Conservation (phyloP, 2,113 vertebrate genomes). For the Amblyornis subalaris region DNA sequence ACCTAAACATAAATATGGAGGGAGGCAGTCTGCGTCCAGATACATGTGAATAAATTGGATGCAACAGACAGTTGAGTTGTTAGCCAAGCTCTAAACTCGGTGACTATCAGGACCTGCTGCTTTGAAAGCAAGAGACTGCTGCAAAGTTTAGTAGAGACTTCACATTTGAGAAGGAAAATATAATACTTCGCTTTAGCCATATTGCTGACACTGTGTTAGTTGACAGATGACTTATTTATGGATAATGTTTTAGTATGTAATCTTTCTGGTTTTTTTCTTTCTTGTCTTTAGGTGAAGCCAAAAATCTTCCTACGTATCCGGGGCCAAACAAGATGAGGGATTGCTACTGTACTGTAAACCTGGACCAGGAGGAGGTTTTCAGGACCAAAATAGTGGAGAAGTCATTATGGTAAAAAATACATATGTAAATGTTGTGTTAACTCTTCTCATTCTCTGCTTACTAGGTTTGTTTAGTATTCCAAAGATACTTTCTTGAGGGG, state of each 20-base stretch:
- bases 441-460: not conserved
- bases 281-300: constrained; percentile 87
- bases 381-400: constrained; percentile 98
- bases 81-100: not conserved
- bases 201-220: not conserved
- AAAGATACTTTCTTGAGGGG: not conserved
- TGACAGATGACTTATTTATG: not conserved
- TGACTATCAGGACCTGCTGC: not conserved
- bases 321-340: constrained; percentile 97
- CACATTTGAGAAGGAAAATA: not conserved
- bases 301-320: constrained; percentile 94
- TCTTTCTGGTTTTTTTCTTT: not conserved
- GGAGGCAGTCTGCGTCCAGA: not conserved
- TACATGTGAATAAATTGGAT: not conserved
- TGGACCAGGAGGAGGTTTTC: constrained; percentile 99
- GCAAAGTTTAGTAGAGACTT: not conserved
- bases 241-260: not conserved
- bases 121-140: not conserved
- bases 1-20: not conserved
- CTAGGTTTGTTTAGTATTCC: not conserved
- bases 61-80: not conserved
- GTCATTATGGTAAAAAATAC: constrained; percentile 79
- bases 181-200: not conserved
- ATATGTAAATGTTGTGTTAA: not conserved
- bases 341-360: constrained; percentile 97